A percentile compares a stretch with the other conserved stretches of the same genome.
phyloP scores from a whole-genome alignment of 2,888 invertebrate species.

The Physocephala rufipes region DNA sequence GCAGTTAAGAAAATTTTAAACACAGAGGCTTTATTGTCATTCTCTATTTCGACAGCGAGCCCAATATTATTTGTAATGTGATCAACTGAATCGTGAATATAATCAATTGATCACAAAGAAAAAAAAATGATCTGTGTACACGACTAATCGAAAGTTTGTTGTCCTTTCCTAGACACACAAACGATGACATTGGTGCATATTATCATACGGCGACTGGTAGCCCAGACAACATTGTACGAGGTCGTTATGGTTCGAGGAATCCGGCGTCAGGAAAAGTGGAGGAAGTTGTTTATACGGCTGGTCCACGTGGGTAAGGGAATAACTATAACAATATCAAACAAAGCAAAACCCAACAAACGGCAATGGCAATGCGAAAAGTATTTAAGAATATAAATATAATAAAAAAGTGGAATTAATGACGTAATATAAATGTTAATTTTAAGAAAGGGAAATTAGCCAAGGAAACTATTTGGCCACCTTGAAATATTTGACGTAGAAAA shows the following conservation, averaged over 20 bases:
- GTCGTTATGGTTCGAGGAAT: constrained; percentile 77
- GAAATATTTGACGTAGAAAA: too few relatives aligned
- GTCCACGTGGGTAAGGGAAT: constrained; percentile 73
- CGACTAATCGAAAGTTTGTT: constrained; percentile 1
- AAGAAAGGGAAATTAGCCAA: too few relatives aligned
- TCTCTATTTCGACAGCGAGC: too few relatives aligned
- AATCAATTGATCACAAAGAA: too few relatives aligned
- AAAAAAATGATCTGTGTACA: constrained; percentile 36
- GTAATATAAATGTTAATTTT: too few relatives aligned
- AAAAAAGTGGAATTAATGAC: too few relatives aligned
- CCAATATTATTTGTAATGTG: too few relatives aligned
- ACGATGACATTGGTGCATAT: constrained; percentile 76
- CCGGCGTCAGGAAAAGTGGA: constrained; percentile 76
- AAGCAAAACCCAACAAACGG: neutral
- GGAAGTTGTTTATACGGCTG: constrained; percentile 79
- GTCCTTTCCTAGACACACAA: constrained; percentile 62
- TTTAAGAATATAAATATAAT: neutral
- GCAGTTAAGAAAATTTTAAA: too few relatives aligned
- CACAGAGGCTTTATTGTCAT: too few relatives aligned
- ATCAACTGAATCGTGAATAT: too few relatives aligned
- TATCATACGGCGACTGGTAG: constrained; percentile 74
- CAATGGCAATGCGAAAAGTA: neutral
- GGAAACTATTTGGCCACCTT: too few relatives aligned
- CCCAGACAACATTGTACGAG: constrained; percentile 75
- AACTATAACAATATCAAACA: constrained; percentile 25